These are phyloP conservation scores for Junonia oenone DNA, from an alignment of 2,888 invertebrate genomes.

Conservation along the genomic window DNA sequence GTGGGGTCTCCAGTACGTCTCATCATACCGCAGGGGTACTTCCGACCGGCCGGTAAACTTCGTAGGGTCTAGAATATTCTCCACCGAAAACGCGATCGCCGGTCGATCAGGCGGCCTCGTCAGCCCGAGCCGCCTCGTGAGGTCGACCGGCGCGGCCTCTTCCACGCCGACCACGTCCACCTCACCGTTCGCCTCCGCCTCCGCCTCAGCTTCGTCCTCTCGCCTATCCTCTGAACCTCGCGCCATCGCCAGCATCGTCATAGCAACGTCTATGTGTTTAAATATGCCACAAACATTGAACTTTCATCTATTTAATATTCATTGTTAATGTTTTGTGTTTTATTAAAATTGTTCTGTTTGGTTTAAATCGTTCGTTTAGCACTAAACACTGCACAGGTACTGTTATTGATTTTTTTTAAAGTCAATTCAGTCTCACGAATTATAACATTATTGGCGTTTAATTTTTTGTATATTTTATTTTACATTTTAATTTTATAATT, in stretches of 20 bases:
- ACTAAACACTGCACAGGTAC: constrained; percentile 22
- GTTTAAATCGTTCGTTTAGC: constrained; percentile 1
- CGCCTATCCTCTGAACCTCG: constrained; percentile 67
- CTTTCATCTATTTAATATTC: constrained; percentile 5
- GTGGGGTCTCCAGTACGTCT: constrained; percentile 79
- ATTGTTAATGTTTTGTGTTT: constrained; percentile 4
- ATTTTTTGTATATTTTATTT: neutral
- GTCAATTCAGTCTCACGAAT: neutral
- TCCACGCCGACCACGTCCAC: constrained; percentile 74
- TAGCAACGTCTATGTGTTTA: constrained; percentile 55
- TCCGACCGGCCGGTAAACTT: constrained; percentile 89
- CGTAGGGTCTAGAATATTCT: constrained; percentile 93
- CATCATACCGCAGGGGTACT: constrained; percentile 74
- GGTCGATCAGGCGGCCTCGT: constrained; percentile 79
- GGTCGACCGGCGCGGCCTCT: constrained; percentile 69
- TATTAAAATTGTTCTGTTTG: neutral
- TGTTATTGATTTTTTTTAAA: constrained; percentile 7
- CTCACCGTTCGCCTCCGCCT: constrained; percentile 58
- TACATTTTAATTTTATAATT: neutral
- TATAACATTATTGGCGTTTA: neutral
- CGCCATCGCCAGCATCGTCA: constrained; percentile 78
- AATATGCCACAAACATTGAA: constrained; percentile 21
- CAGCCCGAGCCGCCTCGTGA: constrained; percentile 74
- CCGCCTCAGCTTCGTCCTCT: constrained; percentile 58
- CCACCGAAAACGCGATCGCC: constrained; percentile 90